phyloP scores from a whole-genome alignment of 2,113 vertebrate genomes.

The Trachemys scripta region DNA sequence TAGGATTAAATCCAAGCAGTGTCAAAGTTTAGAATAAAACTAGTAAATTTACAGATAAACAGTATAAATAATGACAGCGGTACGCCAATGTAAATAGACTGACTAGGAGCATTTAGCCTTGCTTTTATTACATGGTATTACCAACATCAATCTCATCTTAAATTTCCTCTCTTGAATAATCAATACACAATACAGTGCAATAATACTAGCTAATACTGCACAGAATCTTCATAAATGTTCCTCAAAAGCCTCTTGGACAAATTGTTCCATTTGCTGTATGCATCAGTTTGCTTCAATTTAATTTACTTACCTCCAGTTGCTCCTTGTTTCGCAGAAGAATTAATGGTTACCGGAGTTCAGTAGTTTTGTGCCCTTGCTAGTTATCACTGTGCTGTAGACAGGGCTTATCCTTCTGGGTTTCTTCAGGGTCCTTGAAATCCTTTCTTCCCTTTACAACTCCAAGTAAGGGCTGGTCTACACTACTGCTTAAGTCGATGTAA shows the following conservation, averaged over 20 bases:
- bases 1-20: background rate
- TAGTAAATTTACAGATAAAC: background rate
- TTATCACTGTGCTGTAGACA: conserved; percentile 21
- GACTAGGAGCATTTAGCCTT: conserved; percentile 50
- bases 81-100: conserved; percentile 57
- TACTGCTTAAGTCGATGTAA: too few species aligned
- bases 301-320: conserved; percentile 58
- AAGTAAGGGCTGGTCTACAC: too few species aligned
- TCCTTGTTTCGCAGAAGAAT: conserved; percentile 69
- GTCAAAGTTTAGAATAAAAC: conserved; percentile 42
- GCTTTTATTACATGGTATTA: conserved; percentile 57
- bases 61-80: conserved; percentile 7
- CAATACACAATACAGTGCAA: conserved; percentile 64
- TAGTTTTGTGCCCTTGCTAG: conserved; percentile 33
- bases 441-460: conserved; percentile 1
- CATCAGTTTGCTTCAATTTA: conserved; percentile 66
- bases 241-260: conserved; percentile 61
- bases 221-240: conserved; percentile 67
- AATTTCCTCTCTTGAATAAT: conserved; percentile 65
- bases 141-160: conserved; percentile 54
- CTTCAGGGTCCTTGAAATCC: background rate
- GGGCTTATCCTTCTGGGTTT: background rate
- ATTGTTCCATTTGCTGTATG: conserved; percentile 49
- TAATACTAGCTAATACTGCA: conserved; percentile 53
- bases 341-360: conserved; percentile 58